Evolutionary conservation across 2,113 vertebrate species (phyloP), one percentile per base, ranked within the genome.

Genomic region (Glaucomys volans): DNA sequence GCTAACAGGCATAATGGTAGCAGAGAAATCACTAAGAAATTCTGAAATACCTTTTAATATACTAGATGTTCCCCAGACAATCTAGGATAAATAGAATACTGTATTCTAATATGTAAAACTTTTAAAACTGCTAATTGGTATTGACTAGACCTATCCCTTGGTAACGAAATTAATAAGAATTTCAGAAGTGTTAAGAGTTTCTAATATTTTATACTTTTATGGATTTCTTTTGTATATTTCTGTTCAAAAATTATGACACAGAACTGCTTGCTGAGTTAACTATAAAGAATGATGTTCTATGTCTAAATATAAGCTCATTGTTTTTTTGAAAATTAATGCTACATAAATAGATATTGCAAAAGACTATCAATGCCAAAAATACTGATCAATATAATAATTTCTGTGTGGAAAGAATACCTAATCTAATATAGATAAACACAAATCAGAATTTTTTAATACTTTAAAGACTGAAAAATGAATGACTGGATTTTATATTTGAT

Each of bases 1-100:
- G 97, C 98, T 98, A 98, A 98, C 87, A 98, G 98, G 98, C 98
- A 98, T 93, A 97, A 97, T 97, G 95, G 85, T 98, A 98, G 97
- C 97, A 96, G 96, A 96, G 97, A 98, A 98, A 98, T 98, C 96
- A 97, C 90, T 92, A 97, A 96, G 94, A 98, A 98, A 96, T 89
- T 95, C 96, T 97, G 96, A 94, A 97, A 98, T 98, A 96, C 87
- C 93, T 98, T 98, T 98, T 97, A 98, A 98, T 97, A 97, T 98
- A 96, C 95, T 97, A 96, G 96, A 97, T 96, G 87, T 95, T 98
- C 98, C 98, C 97, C 89, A 98, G 98, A 98, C 96, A 98, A 96
- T 98, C 97, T 95, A 98, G 90, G 85, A 97, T 98, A 98, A 98
- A 98, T 97, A 98, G 98, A 98, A 98, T 97, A 97, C 90, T 98